Evolutionary conservation across 2,888 invertebrate genomes (phyloP), one percentile per base, ranked within the genome.

Genomic region (Timema podura): DNA sequence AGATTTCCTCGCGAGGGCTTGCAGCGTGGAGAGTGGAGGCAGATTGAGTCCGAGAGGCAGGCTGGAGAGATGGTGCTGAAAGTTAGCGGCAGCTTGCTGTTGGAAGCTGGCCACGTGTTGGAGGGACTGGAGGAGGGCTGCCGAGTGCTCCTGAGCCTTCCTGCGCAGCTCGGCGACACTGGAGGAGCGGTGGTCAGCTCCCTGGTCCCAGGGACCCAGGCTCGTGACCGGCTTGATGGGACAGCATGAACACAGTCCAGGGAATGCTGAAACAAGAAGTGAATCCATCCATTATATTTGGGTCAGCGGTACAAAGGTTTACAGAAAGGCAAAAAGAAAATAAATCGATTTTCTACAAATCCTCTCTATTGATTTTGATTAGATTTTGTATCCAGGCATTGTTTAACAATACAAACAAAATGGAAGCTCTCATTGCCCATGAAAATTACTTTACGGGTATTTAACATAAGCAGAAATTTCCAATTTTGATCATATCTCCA

Each of bases 61-160:
- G 47, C 75, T 66, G 67, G 76, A 74, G 13, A 77, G 79, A 48
- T 77, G 72, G 66, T 76, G 75, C 73, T 13, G 76, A 79, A n/a
- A n/a, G n/a, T n/a, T n/a, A 0, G 86, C 80, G 30, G 75, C 75
- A 15, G 73, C 70, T 15, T 87, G 87, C 13, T 88, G 85, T 45
- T 88, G 87, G 78, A 84, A 83, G 83, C 85, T 85, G 81, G 87
- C 83, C 81, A 83, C 81, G 78, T 84, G 87, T 76, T 91, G 91
- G 65, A 92, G 81, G 51, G 89, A 89, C 79, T 92, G 91, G 68
- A 92, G 81, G 45, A 94, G 82, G 0, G 96, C 95, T 0, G 96
- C 96, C 0, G 95, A 93, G 81, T 97, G 96, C 79, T 97, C 96
- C 81, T 96, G 94, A 0, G 96, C 96, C 80, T 96, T 95, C 68